phyloP scores from a whole-genome alignment of 2,113 vertebrate species.

The Dendropsophus ebraccatus region DNA sequence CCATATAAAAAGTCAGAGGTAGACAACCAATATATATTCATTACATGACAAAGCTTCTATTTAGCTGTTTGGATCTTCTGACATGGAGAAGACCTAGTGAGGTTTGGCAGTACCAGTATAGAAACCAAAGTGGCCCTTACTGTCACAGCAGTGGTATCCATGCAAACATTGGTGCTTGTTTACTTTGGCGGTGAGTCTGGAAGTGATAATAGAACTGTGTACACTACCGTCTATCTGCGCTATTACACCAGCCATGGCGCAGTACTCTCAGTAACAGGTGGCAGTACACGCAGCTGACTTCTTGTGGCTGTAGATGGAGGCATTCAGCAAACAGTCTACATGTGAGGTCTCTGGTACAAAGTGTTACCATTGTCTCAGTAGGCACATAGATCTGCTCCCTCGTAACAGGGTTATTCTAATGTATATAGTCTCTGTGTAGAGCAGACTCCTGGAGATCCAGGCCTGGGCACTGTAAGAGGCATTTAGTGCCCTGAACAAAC shows the following conservation, averaged over 20 bases:
- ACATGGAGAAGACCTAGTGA: no score
- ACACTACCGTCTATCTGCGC: no score
- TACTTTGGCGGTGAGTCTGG: neutral
- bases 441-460: neutral
- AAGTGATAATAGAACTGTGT: no score
- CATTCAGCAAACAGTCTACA: neutral
- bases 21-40: no score
- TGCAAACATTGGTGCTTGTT: neutral
- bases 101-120: neutral
- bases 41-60: no score
- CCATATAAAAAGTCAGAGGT: no score
- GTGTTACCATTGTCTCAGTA: neutral
- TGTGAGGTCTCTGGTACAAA: neutral
- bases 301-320: neutral
- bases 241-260: no score
- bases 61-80: no score
- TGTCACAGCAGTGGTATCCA: neutral
- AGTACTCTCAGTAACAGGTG: no score
- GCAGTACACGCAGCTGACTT: neutral
- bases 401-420: conserved; percentile 13
- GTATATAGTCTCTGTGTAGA: neutral
- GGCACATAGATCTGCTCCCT: neutral
- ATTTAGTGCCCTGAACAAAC: conserved; percentile 14
- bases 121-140: neutral
- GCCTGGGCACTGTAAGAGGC: neutral